Percentiles rank a stretch among this genome's conserved stretches.
These are phyloP conservation scores for Camponotus pennsylvanicus DNA, from an alignment of 1,140 invertebrate species.

Conservation along the genomic window DNA sequence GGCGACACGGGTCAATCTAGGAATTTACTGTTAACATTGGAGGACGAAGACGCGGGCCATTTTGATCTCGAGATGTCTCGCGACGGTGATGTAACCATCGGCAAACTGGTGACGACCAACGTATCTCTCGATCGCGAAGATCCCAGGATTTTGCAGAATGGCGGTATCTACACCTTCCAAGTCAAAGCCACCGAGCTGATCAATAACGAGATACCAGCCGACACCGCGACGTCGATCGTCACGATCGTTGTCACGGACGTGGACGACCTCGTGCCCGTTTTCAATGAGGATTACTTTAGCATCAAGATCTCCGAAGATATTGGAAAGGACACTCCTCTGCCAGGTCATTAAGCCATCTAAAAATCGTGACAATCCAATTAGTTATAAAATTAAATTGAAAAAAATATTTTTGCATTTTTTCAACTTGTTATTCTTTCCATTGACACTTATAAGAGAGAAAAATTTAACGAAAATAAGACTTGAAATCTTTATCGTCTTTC, in stretches of 20 bases:
- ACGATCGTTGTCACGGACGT: slow-evolving; percentile 94
- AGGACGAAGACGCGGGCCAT: slow-evolving; percentile 90
- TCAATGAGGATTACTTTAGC: slow-evolving; percentile 90
- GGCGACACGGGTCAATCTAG: slow-evolving; percentile 92
- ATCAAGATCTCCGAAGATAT: slow-evolving; percentile 93
- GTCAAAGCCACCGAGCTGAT: slow-evolving; percentile 92
- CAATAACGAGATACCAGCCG: slow-evolving; percentile 90
- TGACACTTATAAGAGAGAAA: neutral
- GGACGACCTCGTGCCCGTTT: slow-evolving; percentile 93
- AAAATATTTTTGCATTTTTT: neutral
- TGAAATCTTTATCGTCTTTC: neutral
- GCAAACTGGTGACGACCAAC: slow-evolving; percentile 88
- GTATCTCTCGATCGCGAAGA: slow-evolving; percentile 91
- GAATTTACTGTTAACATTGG: slow-evolving; percentile 89
- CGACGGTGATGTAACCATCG: slow-evolving; percentile 85
- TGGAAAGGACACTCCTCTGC: slow-evolving; percentile 89
- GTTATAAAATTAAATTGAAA: neutral
- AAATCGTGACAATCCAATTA: neutral
- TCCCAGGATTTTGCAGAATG: slow-evolving; percentile 90
- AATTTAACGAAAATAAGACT: neutral
- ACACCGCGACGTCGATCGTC: slow-evolving; percentile 89
- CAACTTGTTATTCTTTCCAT: slow-evolving; percentile 19
- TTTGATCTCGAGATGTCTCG: slow-evolving; percentile 88
- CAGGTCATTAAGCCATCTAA: slow-evolving; percentile 76
- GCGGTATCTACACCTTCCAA: slow-evolving; percentile 92